Percentiles rank a stretch among this genome's conserved stretches.
phyloP scores from a whole-genome alignment of 2,797 vertebrate genomes.

The Mormyrus hasselquistii region DNA sequence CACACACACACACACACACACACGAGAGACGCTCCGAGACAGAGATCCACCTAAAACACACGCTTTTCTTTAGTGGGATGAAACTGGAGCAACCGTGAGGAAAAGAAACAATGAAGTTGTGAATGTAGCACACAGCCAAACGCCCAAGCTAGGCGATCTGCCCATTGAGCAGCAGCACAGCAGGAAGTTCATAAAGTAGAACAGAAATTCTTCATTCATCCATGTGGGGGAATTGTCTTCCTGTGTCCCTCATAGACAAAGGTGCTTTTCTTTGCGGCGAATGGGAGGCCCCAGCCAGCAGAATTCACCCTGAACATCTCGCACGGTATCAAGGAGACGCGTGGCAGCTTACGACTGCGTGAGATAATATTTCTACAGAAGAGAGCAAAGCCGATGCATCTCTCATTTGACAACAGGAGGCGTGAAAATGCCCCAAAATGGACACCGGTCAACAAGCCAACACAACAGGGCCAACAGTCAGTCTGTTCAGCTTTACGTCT shows the following conservation, averaged over 20 bases:
- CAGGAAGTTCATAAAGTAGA: not conserved
- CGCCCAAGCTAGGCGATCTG: not conserved
- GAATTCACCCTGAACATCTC: not conserved
- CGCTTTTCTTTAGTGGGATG: not conserved
- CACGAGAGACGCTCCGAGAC: not conserved
- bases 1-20: not conserved
- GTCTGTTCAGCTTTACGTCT: not conserved
- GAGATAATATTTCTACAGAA: not conserved
- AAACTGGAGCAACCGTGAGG: not conserved
- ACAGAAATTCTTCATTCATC: not conserved
- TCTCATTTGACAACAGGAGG: not conserved
- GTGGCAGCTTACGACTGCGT: not conserved
- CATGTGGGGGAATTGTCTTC: not conserved
- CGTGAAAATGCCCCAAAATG: not conserved
- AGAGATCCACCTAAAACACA: not conserved
- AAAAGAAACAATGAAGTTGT: not conserved
- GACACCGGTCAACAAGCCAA: too few species aligned
- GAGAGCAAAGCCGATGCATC: not conserved
- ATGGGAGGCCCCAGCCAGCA: not conserved
- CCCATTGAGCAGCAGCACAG: not conserved
- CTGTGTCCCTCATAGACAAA: not conserved
- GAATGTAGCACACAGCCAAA: not conserved
- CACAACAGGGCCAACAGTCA: not conserved
- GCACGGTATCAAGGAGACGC: not conserved
- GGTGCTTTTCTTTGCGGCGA: not conserved